Conservation (phyloP, 2,797 vertebrate species). For the Manis pentadactyla region DNA sequence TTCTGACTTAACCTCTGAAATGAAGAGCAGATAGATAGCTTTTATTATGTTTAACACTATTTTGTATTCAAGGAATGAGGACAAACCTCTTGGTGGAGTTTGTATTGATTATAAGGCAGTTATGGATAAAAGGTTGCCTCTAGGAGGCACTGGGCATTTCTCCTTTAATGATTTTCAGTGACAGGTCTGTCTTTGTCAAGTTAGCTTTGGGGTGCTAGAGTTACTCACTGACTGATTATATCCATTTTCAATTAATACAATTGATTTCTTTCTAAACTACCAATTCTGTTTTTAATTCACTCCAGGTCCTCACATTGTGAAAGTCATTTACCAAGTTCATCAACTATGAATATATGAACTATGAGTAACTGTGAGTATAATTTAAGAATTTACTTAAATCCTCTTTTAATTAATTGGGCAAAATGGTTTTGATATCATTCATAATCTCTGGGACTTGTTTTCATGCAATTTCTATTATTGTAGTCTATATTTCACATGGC, state of each 20-base stretch:
- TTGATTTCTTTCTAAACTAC: not conserved
- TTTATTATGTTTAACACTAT: not conserved
- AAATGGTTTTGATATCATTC: not conserved
- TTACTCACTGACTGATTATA: not conserved
- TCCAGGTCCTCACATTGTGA: not conserved
- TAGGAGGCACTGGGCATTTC: rapidly evolving
- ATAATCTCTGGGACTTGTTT: not conserved
- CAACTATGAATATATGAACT: not conserved
- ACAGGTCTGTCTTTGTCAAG: not conserved
- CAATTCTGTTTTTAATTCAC: not conserved
- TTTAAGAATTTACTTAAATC: conserved; percentile 11
- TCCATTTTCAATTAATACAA: not conserved
- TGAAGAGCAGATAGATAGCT: not conserved
- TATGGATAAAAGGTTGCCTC: not conserved
- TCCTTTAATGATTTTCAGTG: not conserved
- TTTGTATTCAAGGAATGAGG: not conserved
- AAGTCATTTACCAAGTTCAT: not conserved
- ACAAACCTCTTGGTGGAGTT: not conserved
- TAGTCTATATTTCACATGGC: not conserved
- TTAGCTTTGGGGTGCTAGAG: not conserved
- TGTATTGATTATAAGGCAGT: not conserved
- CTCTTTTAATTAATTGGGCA: not conserved
- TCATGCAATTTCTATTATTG: not conserved
- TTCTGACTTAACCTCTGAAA: not conserved
- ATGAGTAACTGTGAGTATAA: not conserved